Base-by-base conservation (phyloP, 1,140 invertebrate species). In the Bombus superbus region DNA sequence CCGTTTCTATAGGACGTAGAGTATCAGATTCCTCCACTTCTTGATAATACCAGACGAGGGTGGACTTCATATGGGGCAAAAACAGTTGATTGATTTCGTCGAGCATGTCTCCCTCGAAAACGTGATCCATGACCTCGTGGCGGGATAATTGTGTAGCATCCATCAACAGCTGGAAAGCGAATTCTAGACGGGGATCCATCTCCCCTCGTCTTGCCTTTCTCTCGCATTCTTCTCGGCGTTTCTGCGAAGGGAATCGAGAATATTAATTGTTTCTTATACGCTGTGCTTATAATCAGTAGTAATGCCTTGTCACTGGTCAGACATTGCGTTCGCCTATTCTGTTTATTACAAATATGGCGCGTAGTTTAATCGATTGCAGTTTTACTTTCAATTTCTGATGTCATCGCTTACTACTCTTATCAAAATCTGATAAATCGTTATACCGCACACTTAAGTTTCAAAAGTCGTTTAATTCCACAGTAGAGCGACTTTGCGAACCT, bases 41-140 rank as follows among this genome's bases (percentile, higher is more conserved):
- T 95, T 99, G 98, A 92, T 98, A 98, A 93, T 98, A 99, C 97
- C 98, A 99, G 86, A 98, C 96, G 47, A 99, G 96, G 91, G 98
- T 98, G 78, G 97, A 97, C 87, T 97, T 96, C 96, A 98, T 98
- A 92, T 98, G 97, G 0, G 97, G 97, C 15, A 97, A 94, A 93
- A 99, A 98, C 11, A 99, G 96, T 91, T 98, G 97, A 94, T 98
- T 98, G 88, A 99, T 98, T 93, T 98, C 97, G 93, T 98, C 98
- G 86, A 98, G 94, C 98, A 98, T 98, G 91, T 98, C 97, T 82
- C 97, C 97, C 93, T 98, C 97, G 93, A 98, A 98, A 32, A 98
- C 97, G 92, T 98, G 97, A 92, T 98, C 97, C 97, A 98, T 98
- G 71, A 98, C 97, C 91, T 98, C 97, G 92, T 98, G 97, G 82